Evolutionary conservation across 2,888 invertebrate species (phyloP).

Genomic region (Dione vanillae): DNA sequence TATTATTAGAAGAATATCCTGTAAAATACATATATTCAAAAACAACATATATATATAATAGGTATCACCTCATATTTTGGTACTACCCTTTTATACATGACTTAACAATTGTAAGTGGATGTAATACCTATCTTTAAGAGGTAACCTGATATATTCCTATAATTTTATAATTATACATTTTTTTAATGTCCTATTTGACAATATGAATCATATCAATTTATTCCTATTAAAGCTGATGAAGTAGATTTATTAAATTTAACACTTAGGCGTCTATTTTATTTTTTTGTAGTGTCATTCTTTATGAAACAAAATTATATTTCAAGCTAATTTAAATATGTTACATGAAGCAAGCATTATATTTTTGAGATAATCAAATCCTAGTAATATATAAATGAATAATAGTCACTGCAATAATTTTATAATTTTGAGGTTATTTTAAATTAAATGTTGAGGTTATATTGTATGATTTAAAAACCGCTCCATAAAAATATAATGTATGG

Average conservation of each 20-base stretch:
- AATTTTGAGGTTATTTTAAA: too few species aligned
- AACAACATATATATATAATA: conserved; percentile 1
- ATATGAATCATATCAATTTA: background rate
- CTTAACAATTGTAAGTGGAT: conserved; percentile 1
- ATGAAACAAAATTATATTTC: background rate
- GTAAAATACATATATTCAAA: conserved; percentile 14
- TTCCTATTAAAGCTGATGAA: background rate
- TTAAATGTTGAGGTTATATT: too few species aligned
- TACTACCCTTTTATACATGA: conserved; percentile 9
- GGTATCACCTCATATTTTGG: conserved; percentile 14
- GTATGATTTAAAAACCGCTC: too few species aligned
- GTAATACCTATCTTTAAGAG: background rate
- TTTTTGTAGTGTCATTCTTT: background rate
- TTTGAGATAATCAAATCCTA: background rate
- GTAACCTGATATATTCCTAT: background rate
- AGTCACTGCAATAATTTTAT: background rate
- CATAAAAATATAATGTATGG: too few species aligned
- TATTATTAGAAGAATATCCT: conserved; percentile 13
- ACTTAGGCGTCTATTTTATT: background rate
- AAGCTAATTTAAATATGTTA: background rate
- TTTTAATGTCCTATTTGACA: background rate
- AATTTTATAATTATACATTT: background rate
- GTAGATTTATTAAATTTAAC: background rate
- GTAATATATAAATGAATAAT: conserved; percentile 11
- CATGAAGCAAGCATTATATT: conserved; percentile 3